These are phyloP conservation scores for Hypanus sabinus DNA, from an alignment of 2,113 vertebrate genomes.

Conservation along the genomic window DNA sequence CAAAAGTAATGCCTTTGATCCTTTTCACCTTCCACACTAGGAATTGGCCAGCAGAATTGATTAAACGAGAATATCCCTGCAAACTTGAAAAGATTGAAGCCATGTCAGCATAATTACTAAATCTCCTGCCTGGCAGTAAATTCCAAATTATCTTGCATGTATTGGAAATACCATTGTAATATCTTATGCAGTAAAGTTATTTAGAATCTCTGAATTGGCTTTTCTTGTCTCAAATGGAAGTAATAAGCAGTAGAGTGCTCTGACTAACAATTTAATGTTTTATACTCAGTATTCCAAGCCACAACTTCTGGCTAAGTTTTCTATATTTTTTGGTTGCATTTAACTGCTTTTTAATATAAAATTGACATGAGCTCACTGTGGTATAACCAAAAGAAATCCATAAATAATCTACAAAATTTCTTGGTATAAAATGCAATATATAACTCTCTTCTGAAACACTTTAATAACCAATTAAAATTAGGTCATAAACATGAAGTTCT, in stretches of 20 bases:
- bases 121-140: neutral
- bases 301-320: neutral
- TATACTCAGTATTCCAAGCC: neutral
- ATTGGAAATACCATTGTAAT: neutral
- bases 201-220: neutral
- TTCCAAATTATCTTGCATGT: neutral
- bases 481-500: too few species aligned
- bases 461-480: too few species aligned
- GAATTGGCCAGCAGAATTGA: neutral
- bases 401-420: neutral
- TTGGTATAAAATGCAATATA: neutral
- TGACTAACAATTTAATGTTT: neutral
- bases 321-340: neutral
- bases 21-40: neutral
- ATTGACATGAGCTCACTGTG: neutral
- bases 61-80: neutral
- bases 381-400: neutral
- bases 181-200: neutral
- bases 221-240: neutral
- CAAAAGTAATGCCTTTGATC: neutral
- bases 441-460: neutral
- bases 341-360: neutral
- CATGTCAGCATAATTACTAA: neutral
- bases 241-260: neutral
- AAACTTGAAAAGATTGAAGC: neutral